These are phyloP conservation scores for Hypothenemus hampei DNA, from an alignment of 1,140 invertebrate genomes.

Conservation along the genomic window DNA sequence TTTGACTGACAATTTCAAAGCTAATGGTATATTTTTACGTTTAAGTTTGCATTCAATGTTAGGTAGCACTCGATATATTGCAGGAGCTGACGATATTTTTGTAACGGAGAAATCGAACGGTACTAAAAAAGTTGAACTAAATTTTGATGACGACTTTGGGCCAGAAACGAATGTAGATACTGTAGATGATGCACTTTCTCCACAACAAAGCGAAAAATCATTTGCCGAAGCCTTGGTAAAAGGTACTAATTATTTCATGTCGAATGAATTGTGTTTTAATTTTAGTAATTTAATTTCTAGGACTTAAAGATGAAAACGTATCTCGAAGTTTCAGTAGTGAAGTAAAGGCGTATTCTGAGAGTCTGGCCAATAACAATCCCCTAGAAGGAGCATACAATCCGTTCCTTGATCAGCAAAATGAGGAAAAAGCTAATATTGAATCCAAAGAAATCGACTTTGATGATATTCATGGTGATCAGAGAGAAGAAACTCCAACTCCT, in stretches of 20 bases:
- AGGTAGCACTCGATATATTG: not conserved
- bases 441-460: slow-evolving; percentile 4
- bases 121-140: slow-evolving; percentile 38
- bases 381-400: slow-evolving; percentile 30
- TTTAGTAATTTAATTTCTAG: slow-evolving; percentile 4
- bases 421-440: not conserved
- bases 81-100: slow-evolving; percentile 6
- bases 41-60: not conserved
- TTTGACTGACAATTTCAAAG: slow-evolving; percentile 36
- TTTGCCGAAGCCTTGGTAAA: slow-evolving; percentile 21
- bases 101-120: slow-evolving; percentile 37
- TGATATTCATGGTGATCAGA: slow-evolving; percentile 4
- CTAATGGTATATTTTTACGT: slow-evolving; percentile 29
- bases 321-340: not conserved
- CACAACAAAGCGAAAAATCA: slow-evolving; percentile 12
- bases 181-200: slow-evolving; percentile 47
- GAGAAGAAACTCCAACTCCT: slow-evolving; percentile 50
- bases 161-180: slow-evolving; percentile 58
- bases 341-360: slow-evolving; percentile 26
- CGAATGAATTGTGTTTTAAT: not conserved
- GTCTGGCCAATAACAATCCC: slow-evolving; percentile 32
- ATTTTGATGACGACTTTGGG: slow-evolving; percentile 55
- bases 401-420: slow-evolving; percentile 14
- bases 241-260: slow-evolving; percentile 4
- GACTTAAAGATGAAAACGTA: slow-evolving; percentile 30